These are phyloP conservation scores for Caenorhabditis sulstoni DNA, from an alignment of 2,888 invertebrate species.

Conservation along the genomic window DNA sequence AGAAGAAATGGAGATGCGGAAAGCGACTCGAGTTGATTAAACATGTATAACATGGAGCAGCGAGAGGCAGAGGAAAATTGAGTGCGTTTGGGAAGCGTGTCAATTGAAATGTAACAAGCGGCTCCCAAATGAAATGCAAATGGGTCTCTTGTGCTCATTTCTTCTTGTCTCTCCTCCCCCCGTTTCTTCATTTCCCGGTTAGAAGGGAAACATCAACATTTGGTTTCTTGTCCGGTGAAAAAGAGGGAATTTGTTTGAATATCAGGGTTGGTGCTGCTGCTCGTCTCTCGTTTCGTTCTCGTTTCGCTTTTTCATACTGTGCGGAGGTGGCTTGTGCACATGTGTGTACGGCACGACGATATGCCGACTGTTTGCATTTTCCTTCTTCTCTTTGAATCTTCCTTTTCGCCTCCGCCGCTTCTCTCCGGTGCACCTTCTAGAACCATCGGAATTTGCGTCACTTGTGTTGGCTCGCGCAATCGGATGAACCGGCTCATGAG, in stretches of 20 bases:
- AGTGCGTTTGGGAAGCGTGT: conserved; percentile 48
- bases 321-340: conserved; percentile 29
- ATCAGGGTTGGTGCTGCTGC: neutral
- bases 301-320: conserved; percentile 14
- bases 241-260: conserved; percentile 8
- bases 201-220: neutral
- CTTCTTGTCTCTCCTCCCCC: conserved; percentile 14
- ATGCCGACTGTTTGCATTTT: conserved; percentile 47
- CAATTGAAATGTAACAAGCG: conserved; percentile 52
- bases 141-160: conserved; percentile 34
- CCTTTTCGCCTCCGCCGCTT: conserved; percentile 1
- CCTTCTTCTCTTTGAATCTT: conserved; percentile 35
- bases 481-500: conserved; percentile 25
- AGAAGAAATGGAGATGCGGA: too few species aligned
- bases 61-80: conserved; percentile 15
- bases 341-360: conserved; percentile 44
- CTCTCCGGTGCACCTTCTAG: neutral
- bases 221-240: neutral
- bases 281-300: conserved; percentile 3
- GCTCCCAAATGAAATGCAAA: conserved; percentile 50
- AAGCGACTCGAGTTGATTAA: conserved; percentile 32
- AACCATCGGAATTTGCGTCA: conserved; percentile 29
- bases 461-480: neutral
- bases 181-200: neutral
- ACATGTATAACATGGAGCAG: conserved; percentile 44